Evolutionary conservation across 1,140 invertebrate species (phyloP), one percentile per base, ranked within the genome.

Genomic region (Penaeus vannamei): DNA sequence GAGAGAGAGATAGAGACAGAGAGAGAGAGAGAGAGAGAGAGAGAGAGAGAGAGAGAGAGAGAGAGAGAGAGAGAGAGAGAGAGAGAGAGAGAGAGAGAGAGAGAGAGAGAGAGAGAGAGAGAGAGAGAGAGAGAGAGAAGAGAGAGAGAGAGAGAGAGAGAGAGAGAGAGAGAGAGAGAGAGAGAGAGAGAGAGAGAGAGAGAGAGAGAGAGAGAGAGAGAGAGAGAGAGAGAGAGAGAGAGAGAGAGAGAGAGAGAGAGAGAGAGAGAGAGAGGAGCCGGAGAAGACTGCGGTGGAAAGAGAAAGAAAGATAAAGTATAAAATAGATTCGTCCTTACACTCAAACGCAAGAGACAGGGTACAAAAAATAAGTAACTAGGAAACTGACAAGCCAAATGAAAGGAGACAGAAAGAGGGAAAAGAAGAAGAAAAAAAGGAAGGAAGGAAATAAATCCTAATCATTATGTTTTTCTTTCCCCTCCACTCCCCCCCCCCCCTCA

Each of bases 51-150:
- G 26, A n/a, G 14, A 19, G 26, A n/a, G 10, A 14, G 69, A 36
- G 26, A 72, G n/a, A 72, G 36, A 29, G 5, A 36, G 10, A n/a
- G n/a, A 26, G n/a, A 32, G n/a, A 23, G 69, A 72, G 69, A 72
- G 69, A 72, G 69, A 72, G n/a, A n/a, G n/a, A 72, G n/a, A 72
- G 69, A 72, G 69, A 72, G n/a, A 72, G n/a, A 72, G 69, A 72
- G 69, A 72, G 69, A 72, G n/a, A 23, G 69, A 26, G 26, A 29
- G 36, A 26, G 69, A 10, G 69, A 19, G 69, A 36, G 69, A 72
- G 17, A 29, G 36, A 17, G 17, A n/a, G 26, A 72, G 17, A 14
- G 14, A 26, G 20, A 36, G 26, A 10, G 26, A 29, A 26, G n/a
- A 12, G n/a, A n/a, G n/a, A 72, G 26, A 14, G 26, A 26, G 17